These are phyloP conservation scores for Agrotis puta DNA, from an alignment of 2,888 invertebrate species.

Conservation along the genomic window DNA sequence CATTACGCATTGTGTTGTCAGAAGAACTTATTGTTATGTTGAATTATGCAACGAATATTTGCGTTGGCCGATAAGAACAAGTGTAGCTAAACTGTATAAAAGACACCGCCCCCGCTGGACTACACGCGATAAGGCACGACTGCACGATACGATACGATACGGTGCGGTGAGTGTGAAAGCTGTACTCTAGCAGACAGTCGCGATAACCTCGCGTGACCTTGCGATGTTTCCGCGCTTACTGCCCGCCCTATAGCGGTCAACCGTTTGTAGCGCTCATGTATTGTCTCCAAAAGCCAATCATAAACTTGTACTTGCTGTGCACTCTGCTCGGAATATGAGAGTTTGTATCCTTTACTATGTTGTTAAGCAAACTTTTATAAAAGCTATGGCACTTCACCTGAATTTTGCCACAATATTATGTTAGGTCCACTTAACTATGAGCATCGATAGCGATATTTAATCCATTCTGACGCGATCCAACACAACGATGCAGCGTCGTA, in stretches of 20 bases:
- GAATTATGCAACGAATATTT: constrained; percentile 70
- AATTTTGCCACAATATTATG: constrained; percentile 25
- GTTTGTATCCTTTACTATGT: background rate
- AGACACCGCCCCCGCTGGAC: constrained; percentile 69
- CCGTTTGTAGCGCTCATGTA: constrained; percentile 10
- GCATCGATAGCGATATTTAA: constrained; percentile 72
- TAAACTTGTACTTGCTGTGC: background rate
- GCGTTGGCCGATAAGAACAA: constrained; percentile 63
- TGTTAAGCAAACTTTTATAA: background rate
- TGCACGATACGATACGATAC: constrained; percentile 56
- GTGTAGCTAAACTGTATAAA: constrained; percentile 66
- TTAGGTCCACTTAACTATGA: constrained; percentile 27
- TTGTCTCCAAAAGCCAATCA: constrained; percentile 9
- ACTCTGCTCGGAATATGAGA: background rate
- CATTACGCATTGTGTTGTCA: constrained; percentile 72
- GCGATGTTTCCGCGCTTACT: constrained; percentile 74
- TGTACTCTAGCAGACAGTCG: constrained; percentile 71
- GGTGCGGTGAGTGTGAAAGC: constrained; percentile 79
- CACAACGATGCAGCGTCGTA: constrained; percentile 79
- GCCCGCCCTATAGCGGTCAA: constrained; percentile 59
- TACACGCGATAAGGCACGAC: constrained; percentile 56
- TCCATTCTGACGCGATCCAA: constrained; percentile 73
- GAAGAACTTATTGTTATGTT: constrained; percentile 67
- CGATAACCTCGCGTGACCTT: constrained; percentile 85
- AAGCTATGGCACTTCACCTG: background rate